A percentile compares a stretch with the other conserved stretches of the same genome.
These are phyloP conservation scores for Chaetodon trifasciatus DNA, from an alignment of 2,797 vertebrate genomes.

Conservation along the genomic window DNA sequence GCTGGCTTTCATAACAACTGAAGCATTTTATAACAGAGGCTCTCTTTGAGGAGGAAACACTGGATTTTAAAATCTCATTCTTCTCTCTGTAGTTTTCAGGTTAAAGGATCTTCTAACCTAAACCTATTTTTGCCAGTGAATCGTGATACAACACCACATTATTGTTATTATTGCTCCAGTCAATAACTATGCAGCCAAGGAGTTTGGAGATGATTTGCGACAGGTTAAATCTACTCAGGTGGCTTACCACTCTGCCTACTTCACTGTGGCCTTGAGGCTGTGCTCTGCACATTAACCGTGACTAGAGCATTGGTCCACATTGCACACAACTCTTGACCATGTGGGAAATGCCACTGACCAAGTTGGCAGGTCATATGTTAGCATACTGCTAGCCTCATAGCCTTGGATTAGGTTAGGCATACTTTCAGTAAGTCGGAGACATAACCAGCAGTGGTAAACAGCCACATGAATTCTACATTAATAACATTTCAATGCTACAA, in stretches of 20 bases:
- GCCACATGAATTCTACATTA: constrained; percentile 54
- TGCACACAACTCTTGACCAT: constrained; percentile 46
- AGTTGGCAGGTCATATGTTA: constrained; percentile 50
- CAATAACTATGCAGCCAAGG: not conserved
- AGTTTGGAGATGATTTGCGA: constrained; percentile 23
- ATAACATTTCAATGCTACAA: constrained; percentile 37
- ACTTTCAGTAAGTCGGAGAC: constrained; percentile 46
- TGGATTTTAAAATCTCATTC: constrained; percentile 20
- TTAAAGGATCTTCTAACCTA: not conserved
- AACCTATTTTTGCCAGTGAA: constrained; percentile 3
- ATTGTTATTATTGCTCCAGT: not conserved
- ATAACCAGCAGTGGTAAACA: constrained; percentile 55
- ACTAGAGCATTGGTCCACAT: constrained; percentile 38
- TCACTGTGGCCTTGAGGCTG: constrained; percentile 43
- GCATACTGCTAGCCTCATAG: constrained; percentile 33
- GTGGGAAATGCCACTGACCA: constrained; percentile 59
- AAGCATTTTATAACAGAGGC: constrained; percentile 47
- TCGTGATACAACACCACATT: not conserved
- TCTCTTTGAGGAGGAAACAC: constrained; percentile 30
- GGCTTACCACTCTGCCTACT: constrained; percentile 38
- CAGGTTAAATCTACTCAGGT: constrained; percentile 31
- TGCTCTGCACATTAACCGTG: constrained; percentile 44
- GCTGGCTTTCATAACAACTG: constrained; percentile 61
- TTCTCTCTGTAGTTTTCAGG: not conserved
- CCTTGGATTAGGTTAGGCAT: constrained; percentile 44